phyloP scores from a whole-genome alignment of 2,113 vertebrate species.

The Catharus minimus region DNA sequence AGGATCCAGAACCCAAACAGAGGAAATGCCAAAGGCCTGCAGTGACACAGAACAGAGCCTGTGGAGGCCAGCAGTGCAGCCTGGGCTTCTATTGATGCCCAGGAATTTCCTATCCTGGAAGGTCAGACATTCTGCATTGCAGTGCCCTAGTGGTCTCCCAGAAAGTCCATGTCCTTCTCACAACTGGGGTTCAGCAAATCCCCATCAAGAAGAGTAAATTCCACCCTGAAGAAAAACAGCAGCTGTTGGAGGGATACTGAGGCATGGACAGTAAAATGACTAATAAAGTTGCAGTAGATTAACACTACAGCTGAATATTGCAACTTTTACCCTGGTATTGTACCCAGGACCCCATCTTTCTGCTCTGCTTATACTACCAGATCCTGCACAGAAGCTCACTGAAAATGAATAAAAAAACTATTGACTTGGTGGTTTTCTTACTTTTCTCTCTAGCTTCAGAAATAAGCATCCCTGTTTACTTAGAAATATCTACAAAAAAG shows the following conservation, averaged over 20 bases:
- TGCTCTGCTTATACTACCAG: neutral
- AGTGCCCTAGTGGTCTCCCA: fast-evolving
- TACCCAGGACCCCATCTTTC: neutral
- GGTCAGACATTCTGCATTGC: neutral
- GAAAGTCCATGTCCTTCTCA: neutral
- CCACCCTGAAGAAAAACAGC: neutral
- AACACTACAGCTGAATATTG: neutral
- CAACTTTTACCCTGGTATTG: neutral
- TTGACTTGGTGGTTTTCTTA: neutral
- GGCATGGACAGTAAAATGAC: neutral
- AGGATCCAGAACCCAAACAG: neutral
- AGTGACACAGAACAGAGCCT: neutral
- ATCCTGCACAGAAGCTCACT: neutral
- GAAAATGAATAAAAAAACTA: neutral
- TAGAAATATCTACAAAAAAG: neutral
- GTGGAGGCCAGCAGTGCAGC: neutral
- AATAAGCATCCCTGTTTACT: neutral
- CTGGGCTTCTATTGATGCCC: neutral
- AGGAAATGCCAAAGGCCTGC: neutral
- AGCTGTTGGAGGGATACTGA: neutral
- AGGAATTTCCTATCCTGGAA: neutral
- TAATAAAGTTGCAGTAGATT: neutral
- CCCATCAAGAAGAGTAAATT: neutral
- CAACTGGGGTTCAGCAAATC: neutral
- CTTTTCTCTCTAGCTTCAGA: neutral